These are phyloP conservation scores for Drosophila pseudotakahashii DNA, from an alignment of 2,888 invertebrate genomes.

Conservation along the genomic window DNA sequence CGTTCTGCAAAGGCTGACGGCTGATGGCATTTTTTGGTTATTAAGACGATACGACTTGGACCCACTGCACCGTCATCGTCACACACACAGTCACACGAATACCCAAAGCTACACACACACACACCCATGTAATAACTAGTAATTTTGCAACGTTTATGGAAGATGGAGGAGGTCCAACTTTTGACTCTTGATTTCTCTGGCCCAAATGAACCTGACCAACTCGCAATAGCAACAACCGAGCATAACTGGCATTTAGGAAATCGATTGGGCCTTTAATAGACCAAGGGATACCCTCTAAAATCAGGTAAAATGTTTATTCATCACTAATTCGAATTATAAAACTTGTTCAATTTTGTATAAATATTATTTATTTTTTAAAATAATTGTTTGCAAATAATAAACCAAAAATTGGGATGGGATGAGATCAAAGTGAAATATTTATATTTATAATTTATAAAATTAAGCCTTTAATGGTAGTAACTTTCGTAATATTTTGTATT, in stretches of 20 bases:
- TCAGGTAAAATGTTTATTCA: no score
- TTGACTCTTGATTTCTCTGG: conserved; percentile 76
- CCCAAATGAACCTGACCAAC: conserved; percentile 70
- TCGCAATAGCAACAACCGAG: conserved; percentile 21
- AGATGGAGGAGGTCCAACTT: conserved; percentile 53
- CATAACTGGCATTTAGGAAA: conserved; percentile 29
- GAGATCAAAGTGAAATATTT: no score
- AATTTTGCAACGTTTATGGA: conserved; percentile 58
- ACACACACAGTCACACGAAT: conserved; percentile 19
- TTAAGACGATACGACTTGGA: conserved; percentile 66
- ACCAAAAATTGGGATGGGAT: no score
- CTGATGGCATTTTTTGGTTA: conserved; percentile 77
- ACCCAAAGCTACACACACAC: conserved; percentile 9
- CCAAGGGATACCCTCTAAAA: conserved; percentile 1
- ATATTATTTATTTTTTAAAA: no score
- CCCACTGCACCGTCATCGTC: conserved; percentile 53
- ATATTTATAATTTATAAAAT: no score
- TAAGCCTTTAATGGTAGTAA: no score
- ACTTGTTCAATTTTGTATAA: no score
- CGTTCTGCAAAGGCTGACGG: conserved; percentile 35
- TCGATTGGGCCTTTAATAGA: background rate
- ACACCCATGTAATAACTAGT: conserved; percentile 60
- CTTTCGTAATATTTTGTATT: no score
- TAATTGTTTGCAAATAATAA: no score
- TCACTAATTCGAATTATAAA: no score